phyloP scores from a whole-genome alignment of 2,113 vertebrate genomes.

The Gorilla gorilla region DNA sequence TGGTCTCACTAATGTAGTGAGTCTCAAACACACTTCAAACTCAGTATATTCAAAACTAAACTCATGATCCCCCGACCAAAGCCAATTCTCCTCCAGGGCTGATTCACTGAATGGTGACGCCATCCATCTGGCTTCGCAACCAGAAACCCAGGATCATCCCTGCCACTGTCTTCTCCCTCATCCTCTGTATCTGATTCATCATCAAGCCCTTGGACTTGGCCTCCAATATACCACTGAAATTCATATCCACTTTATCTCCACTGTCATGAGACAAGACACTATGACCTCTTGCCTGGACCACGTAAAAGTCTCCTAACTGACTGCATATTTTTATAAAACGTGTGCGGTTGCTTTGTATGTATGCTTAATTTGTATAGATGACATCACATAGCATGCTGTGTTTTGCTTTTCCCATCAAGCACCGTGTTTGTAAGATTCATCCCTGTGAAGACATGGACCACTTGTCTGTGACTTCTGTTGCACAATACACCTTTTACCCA shows the following conservation, averaged over 20 bases:
- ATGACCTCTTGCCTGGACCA: not conserved
- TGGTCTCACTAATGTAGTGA: no score
- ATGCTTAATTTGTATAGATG: not conserved
- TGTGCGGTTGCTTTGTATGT: not conserved
- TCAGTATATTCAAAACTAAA: not conserved
- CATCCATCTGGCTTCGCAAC: not conserved
- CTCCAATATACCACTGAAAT: not conserved
- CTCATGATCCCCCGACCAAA: not conserved
- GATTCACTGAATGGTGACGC: no score
- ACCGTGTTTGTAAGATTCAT: not conserved
- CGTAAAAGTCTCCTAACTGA: not conserved
- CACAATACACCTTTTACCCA: no score
- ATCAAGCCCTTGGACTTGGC: not conserved
- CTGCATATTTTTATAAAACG: not conserved
- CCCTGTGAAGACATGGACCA: not conserved
- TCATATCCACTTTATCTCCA: not conserved
- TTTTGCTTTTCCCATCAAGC: not conserved
- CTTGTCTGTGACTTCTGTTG: not conserved
- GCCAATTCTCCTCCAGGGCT: not conserved
- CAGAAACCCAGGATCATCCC: not conserved
- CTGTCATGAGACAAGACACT: accelerated
- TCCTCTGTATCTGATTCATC: not conserved
- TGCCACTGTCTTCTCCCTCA: not conserved
- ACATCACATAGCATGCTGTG: not conserved
- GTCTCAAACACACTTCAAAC: not conserved